phyloP scores from a whole-genome alignment of 2,888 invertebrate species.

The Stenodera caucasica region DNA sequence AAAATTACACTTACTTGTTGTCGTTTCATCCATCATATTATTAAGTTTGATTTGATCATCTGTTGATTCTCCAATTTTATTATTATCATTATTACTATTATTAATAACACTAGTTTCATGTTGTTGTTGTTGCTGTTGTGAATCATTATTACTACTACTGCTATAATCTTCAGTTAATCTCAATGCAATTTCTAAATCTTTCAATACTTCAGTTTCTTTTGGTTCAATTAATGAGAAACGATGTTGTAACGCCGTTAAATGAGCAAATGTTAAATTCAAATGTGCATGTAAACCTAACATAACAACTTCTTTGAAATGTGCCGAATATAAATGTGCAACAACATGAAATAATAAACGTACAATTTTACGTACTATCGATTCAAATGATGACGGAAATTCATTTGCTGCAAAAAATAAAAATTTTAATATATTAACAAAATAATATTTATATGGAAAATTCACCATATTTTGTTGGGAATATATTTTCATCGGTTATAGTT shows the following conservation, averaged over 20 bases:
- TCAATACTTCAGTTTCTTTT: conserved; percentile 93
- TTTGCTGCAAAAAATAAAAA: conserved; percentile 64
- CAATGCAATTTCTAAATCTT: conserved; percentile 86
- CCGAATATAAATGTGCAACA: conserved; percentile 96
- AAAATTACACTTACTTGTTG: conserved; percentile 50
- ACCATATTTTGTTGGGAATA: conserved; percentile 99
- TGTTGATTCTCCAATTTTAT: conserved; percentile 27
- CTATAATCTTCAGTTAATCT: conserved; percentile 61
- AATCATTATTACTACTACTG: conserved; percentile 40
- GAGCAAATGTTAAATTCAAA: conserved; percentile 96
- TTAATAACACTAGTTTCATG: conserved; percentile 53
- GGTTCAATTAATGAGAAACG: conserved; percentile 91
- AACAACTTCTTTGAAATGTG: conserved; percentile 95
- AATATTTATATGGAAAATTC: conserved; percentile 49
- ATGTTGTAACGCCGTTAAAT: conserved; percentile 83
- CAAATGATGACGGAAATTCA: conserved; percentile 93
- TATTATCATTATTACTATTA: conserved; percentile 44
- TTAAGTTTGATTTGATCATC: conserved; percentile 28
- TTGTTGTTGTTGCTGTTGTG: conserved; percentile 45
- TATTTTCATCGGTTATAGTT: conserved; percentile 93
- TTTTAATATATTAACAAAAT: conserved; percentile 12
- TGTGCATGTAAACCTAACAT: conserved; percentile 93
- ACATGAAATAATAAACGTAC: conserved; percentile 96
- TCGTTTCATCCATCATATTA: conserved; percentile 24
- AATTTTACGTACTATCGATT: conserved; percentile 94